phyloP scores from a whole-genome alignment of 92 coral and sea anemone genomes.

The Palythoa grandiflora region DNA sequence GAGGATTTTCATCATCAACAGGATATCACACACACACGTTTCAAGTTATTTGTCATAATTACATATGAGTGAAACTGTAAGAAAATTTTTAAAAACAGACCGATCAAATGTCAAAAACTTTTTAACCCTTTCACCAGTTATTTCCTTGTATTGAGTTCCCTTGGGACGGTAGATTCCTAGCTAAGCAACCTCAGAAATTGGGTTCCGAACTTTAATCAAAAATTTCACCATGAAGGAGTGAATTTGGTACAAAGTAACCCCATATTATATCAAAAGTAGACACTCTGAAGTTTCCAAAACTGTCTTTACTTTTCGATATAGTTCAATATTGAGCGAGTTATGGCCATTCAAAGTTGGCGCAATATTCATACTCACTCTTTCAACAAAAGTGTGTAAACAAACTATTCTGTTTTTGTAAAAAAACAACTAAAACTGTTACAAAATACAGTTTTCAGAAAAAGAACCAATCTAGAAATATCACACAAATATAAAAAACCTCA shows the following conservation, averaged over 20 bases:
- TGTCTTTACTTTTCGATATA: constrained; percentile 30
- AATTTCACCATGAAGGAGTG: constrained; percentile 11
- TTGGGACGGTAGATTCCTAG: constrained; percentile 34
- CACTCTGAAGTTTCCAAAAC: constrained; percentile 29
- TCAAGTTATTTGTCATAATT: no score
- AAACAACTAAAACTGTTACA: no score
- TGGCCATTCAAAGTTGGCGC: constrained; percentile 28
- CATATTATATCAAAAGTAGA: constrained; percentile 22
- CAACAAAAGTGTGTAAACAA: background rate
- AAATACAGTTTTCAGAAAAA: background rate
- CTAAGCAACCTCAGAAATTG: constrained; percentile 19
- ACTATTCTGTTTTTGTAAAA: no score
- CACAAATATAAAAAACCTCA: constrained; percentile 15
- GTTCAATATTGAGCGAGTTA: constrained; percentile 13
- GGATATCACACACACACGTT: no score
- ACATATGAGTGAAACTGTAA: no score
- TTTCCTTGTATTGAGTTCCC: constrained; percentile 12
- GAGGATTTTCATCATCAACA: no score
- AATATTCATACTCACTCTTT: constrained; percentile 20
- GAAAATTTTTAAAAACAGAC: no score
- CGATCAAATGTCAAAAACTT: no score
- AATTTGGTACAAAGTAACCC: constrained; percentile 13
- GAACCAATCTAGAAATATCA: constrained; percentile 20
- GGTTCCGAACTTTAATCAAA: constrained; percentile 23
- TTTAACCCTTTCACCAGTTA: constrained; percentile 26